Conservation (phyloP, 2,797 vertebrate genomes). For the Lithobates sylvaticus region DNA sequence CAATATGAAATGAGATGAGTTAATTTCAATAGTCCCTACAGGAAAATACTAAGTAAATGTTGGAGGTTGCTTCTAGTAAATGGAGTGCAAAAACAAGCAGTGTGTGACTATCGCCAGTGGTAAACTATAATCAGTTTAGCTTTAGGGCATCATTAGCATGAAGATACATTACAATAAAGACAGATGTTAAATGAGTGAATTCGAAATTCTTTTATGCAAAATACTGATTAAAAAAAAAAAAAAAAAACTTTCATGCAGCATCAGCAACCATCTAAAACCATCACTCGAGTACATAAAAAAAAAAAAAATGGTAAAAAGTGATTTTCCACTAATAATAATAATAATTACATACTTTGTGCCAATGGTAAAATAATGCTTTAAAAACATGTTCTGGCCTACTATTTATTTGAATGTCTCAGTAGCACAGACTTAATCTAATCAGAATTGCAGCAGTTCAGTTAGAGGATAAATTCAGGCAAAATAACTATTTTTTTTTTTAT, state of each 20-base stretch:
- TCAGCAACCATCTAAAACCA: neutral
- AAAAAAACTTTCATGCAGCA: neutral
- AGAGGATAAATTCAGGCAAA: neutral
- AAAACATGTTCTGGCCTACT: neutral
- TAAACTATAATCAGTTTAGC: conserved; percentile 1
- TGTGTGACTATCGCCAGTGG: conserved; percentile 17
- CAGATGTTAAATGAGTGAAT: conserved; percentile 29
- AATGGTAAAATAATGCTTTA: neutral
- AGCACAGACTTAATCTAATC: no score
- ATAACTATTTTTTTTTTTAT: no score
- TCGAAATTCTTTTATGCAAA: conserved; percentile 14
- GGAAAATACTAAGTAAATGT: conserved; percentile 9
- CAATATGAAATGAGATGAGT: neutral
- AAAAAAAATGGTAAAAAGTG: neutral
- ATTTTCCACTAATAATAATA: neutral
- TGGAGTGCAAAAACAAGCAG: neutral
- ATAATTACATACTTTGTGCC: neutral
- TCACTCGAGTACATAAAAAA: neutral
- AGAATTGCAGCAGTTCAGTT: neutral
- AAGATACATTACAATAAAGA: conserved; percentile 5
- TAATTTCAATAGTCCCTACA: neutral
- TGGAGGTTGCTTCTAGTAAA: conserved; percentile 1
- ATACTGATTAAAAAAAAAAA: conserved; percentile 19
- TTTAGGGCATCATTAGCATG: conserved; percentile 23
- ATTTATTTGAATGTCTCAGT: no score